Base-by-base conservation (phyloP, 2,888 invertebrate species). In the Margaritifera margaritifera region DNA sequence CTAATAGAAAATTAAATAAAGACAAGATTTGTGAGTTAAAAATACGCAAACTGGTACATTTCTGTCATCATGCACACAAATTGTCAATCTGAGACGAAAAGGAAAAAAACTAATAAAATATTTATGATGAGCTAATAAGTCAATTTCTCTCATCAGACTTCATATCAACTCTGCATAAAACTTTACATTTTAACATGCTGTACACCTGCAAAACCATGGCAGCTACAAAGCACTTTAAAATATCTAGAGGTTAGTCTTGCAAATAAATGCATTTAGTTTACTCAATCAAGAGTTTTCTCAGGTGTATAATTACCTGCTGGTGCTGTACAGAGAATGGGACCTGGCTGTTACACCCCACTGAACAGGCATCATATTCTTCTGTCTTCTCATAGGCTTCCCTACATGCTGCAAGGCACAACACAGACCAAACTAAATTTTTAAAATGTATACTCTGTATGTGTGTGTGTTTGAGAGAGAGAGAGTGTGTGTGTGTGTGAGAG, bases 341-440 rank as follows among this genome's bases (percentile, higher is more conserved):
- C 72, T 88, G 87, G 64, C 75, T 85, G 52, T 73, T 74, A 70
- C 88, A 88, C 1, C 88, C 88, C 56, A 82, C 69, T 51, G 72
- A 71, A 74, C 88, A 88, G 4, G 86, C 82, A 55, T 81, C 79
- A 24, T 67, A 68, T 53, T 86, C 84, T 27, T 79, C 82, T 55
- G 56, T 64, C 8, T 74, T 69, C 25, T 77, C 62, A 62, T 84
- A 86, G 4, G 86, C 84, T 54, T 85, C 85, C 59, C 75, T 71
- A 68, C 86, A 86, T 25, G 84, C 86, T 86, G 70, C 11, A 80
- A 73, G 59, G 27, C 57, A 20, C 24, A 42, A 42, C 15, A 42
- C 42, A 42, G 42, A 15, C 24, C 55, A 55, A 55, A 55, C 55
- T 55, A 2, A 55, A 54, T 55, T 55, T 55, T 22, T 11, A 55